Evolutionary conservation across 2,888 invertebrate species (phyloP), one percentile per base, ranked within the genome.

Genomic region (Diplazon laetatorius): DNA sequence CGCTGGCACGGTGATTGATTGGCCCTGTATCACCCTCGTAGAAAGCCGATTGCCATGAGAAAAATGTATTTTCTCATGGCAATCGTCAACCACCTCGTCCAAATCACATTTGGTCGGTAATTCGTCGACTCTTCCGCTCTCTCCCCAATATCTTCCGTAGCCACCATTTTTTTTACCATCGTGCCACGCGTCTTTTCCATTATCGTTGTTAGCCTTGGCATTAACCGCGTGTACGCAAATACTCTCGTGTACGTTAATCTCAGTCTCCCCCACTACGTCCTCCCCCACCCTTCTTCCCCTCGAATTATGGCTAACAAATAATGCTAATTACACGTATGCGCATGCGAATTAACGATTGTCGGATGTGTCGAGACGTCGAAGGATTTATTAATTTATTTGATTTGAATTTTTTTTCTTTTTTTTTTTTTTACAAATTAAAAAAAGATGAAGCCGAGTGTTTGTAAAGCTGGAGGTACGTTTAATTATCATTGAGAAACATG

Each of bases 121-220:
- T 37, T 35, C 14, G 20, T 65, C n/a, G 2, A 50, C 39, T 8
- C 30, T 30, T 6, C 30, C 30, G 30, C 30, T 30, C 2, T 30
- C 6, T 6, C 30, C 2, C 6, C 30, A 6, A 30, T 6, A 6
- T 30, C 30, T 30, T 30, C 6, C 30, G n/a, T n/a, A n/a, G 30
- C 30, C 30, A 30, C 30, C 30, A 6, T 30, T 30, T 6, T n/a
- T n/a, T 2, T 6, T 30, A 30, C 2, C 30, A 6, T 30, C 30
- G 30, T 30, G 20, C 44, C 25, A 52, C 42, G 20, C 44, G 25
- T 25, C 4, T 59, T 72, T 6, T 44, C 46, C 55, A 65, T 63
- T 37, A 63, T 52, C 30, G 25, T 1, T n/a, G 25, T 69, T 69
- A 62, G 62, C 75, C 75, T 68, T 75, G 75, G 37, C 62, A 75